A percentile compares a stretch with the other conserved stretches of the same genome.
These are phyloP conservation scores for Dynastes grantii DNA, from an alignment of 2,888 invertebrate species.

Conservation along the genomic window DNA sequence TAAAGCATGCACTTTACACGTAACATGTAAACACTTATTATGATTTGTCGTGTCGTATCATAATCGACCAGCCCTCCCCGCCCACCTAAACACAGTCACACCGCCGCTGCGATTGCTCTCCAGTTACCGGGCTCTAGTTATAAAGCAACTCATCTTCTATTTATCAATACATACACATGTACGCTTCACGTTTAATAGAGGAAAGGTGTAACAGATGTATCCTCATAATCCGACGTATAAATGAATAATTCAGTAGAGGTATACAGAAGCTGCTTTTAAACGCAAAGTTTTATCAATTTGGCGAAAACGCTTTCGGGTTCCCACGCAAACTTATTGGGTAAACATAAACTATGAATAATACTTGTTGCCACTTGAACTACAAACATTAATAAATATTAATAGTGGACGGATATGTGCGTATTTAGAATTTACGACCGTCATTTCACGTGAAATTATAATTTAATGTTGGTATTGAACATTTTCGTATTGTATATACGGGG, in stretches of 20 bases:
- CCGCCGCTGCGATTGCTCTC: too few relatives aligned
- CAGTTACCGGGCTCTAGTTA: too few relatives aligned
- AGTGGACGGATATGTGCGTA: not conserved
- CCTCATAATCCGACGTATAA: slow-evolving; percentile 1
- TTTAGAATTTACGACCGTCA: not conserved
- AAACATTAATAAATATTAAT: slow-evolving; percentile 3
- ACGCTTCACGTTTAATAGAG: not conserved
- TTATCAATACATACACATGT: not conserved
- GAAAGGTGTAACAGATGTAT: slow-evolving; percentile 7
- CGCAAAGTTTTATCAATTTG: slow-evolving; percentile 20
- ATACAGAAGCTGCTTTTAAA: not conserved
- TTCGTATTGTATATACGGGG: not conserved
- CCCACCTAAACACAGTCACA: too few relatives aligned
- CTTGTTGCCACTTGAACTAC: slow-evolving; percentile 7
- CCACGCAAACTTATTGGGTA: not conserved
- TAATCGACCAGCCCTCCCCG: too few relatives aligned
- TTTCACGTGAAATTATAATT: not conserved
- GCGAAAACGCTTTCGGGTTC: slow-evolving; percentile 6
- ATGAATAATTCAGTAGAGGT: slow-evolving; percentile 5
- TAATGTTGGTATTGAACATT: not conserved
- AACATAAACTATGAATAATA: slow-evolving; percentile 5
- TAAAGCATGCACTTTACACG: too few relatives aligned
- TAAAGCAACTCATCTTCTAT: not conserved
- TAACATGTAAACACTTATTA: too few relatives aligned
- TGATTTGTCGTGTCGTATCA: too few relatives aligned